Conservation (phyloP, 2,888 invertebrate species). For the Mythimna loreyi region DNA sequence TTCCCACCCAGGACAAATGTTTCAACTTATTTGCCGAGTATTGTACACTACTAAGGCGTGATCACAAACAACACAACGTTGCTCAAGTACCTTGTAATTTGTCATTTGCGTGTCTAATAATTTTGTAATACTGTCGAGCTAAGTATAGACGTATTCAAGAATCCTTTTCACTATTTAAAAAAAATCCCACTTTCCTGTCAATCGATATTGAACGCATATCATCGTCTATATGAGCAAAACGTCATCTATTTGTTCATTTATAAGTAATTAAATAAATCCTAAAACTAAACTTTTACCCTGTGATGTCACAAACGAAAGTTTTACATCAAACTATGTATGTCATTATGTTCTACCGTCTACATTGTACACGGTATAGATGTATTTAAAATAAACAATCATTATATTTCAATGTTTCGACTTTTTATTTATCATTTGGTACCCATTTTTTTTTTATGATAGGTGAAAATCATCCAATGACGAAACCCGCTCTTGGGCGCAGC, state of each 20-base stretch:
- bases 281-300: constrained; percentile 3
- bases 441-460: too few species aligned
- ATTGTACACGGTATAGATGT: constrained; percentile 36
- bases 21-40: too few species aligned
- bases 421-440: constrained; percentile 26
- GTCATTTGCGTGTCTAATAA: too few species aligned
- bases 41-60: too few species aligned
- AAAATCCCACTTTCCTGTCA: neutral
- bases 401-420: constrained; percentile 33
- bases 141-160: too few species aligned
- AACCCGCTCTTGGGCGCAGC: too few species aligned
- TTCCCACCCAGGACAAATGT: too few species aligned
- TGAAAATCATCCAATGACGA: too few species aligned
- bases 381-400: constrained; percentile 62
- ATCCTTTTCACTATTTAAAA: too few species aligned
- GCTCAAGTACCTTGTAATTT: too few species aligned
- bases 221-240: neutral
- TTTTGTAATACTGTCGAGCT: too few species aligned
- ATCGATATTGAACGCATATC: constrained; percentile 2
- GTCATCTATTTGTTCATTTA: neutral
- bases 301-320: constrained; percentile 15
- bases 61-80: too few species aligned
- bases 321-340: constrained; percentile 16
- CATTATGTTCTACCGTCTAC: constrained; percentile 42
- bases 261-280: neutral